Percentiles rank a stretch among this genome's conserved stretches.
These are phyloP conservation scores for Pyrrhia umbra DNA, from an alignment of 2,888 invertebrate genomes.

Conservation along the genomic window DNA sequence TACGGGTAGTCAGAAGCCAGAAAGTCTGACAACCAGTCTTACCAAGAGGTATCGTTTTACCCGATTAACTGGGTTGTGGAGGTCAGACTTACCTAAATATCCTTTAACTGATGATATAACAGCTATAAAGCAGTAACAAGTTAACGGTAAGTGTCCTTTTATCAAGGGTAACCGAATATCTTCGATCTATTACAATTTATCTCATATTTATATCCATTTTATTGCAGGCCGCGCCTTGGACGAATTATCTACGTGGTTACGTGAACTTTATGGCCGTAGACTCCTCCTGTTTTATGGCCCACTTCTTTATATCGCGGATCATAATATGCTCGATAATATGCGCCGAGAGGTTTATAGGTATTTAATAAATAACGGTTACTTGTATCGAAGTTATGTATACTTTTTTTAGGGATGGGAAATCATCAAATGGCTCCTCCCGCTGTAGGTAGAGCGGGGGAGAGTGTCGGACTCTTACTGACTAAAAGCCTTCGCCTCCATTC, in stretches of 20 bases:
- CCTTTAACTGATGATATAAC: background rate
- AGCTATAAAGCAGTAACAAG: slow-evolving; percentile 21
- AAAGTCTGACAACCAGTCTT: too few species aligned
- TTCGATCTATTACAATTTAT: slow-evolving; percentile 55
- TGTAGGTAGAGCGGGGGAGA: too few species aligned
- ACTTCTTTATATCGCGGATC: slow-evolving; percentile 32
- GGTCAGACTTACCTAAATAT: background rate
- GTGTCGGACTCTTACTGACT: too few species aligned
- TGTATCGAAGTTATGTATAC: too few species aligned
- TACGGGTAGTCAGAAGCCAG: too few species aligned
- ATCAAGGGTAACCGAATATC: slow-evolving; percentile 33
- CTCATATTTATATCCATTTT: slow-evolving; percentile 54
- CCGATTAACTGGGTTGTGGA: too few species aligned
- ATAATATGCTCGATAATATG: background rate
- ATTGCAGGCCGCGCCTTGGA: slow-evolving; percentile 53
- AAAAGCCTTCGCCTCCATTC: too few species aligned
- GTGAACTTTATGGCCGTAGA: slow-evolving; percentile 39
- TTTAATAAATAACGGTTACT: background rate
- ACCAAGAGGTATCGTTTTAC: too few species aligned
- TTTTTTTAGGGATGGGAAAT: too few species aligned
- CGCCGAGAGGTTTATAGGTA: background rate
- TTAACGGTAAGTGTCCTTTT: slow-evolving; percentile 19
- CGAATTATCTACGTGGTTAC: slow-evolving; percentile 26
- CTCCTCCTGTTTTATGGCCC: slow-evolving; percentile 65
- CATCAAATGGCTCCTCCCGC: too few species aligned